A percentile compares a stretch with the other conserved stretches of the same genome.
phyloP scores from a whole-genome alignment of 1,140 invertebrate species.

The Batillaria attramentaria region DNA sequence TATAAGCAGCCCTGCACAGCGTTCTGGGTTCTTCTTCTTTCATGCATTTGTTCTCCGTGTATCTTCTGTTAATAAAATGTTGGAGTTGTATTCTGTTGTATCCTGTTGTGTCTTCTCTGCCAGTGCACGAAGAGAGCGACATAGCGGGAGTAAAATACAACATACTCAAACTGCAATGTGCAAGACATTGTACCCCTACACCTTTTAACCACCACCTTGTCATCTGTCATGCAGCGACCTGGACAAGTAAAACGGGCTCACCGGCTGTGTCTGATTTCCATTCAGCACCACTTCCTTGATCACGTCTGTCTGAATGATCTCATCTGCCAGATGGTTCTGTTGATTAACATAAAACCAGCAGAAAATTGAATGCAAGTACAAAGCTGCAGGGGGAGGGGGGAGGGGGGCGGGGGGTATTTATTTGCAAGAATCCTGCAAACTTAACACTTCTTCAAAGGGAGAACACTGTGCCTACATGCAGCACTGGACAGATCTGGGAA shows the following conservation, averaged over 20 bases:
- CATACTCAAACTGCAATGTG: not conserved
- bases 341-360: too few species aligned
- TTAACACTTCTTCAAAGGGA: too few species aligned
- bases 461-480: too few species aligned
- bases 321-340: constrained; percentile 67
- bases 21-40: too few species aligned
- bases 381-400: too few species aligned
- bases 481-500: too few species aligned
- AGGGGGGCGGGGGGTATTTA: too few species aligned
- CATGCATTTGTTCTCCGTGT: not conserved
- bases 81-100: not conserved
- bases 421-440: too few species aligned
- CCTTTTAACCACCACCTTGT: not conserved
- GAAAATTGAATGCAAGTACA: too few species aligned
- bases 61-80: not conserved
- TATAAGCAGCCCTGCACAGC: too few species aligned
- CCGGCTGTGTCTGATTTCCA: constrained; percentile 56
- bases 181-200: not conserved
- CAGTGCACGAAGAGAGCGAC: too few species aligned
- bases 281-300: constrained; percentile 63
- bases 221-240: not conserved
- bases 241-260: constrained; percentile 43
- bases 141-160: not conserved
- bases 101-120: too few species aligned
- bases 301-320: constrained; percentile 66